Evolutionary conservation across 92 coral and sea anemone species (phyloP), one percentile per base, ranked within the genome.

Genomic region (Palythoa heliodiscus): DNA sequence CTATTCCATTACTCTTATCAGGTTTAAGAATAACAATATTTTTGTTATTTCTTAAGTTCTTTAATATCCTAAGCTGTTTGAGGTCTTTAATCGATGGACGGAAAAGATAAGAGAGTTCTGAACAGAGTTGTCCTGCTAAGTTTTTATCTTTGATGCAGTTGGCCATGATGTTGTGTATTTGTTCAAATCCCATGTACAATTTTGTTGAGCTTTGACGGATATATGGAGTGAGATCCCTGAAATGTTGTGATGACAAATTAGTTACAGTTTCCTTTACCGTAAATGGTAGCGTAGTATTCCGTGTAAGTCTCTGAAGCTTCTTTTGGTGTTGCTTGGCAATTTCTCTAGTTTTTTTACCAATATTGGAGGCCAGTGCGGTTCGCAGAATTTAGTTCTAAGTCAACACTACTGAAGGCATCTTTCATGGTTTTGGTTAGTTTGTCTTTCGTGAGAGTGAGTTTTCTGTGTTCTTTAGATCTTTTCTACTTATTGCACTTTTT

Each of bases 281-380:
- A 50, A 85, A 85, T 50, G 82, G 73, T 53, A 73, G 73, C 57
- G 63, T 38, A 50, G 81, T 60, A 75, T 47, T 22, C 63, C 63
- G 57, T 75, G 81, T 75, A 75, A 53, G 63, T 50, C 35, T 48
- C 63, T 75, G 61, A 75, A 75, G 81, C 81, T 75, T 75, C 58
- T 75, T 75, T 75, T 75, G 81, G 81, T 75, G 81, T 75, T 75
- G 81, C 63, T 50, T 23, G 81, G 23, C 81, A 60, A 75, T 75
- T 75, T 75, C 63, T 75, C 38, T 43, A 43, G 81, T 75, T 75
- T 75, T 75, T 25, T 38, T 75, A 37, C 40, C 81, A 60, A 47
- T 48, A 37, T 47, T 43, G 16, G 57, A 23, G 37, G 61, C 63
- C 63, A 75, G 37, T 75, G 81, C 81, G 81, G 81, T 60, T 60